Conservation (phyloP, 2,797 vertebrate species). For the Cheirogaleus major region DNA sequence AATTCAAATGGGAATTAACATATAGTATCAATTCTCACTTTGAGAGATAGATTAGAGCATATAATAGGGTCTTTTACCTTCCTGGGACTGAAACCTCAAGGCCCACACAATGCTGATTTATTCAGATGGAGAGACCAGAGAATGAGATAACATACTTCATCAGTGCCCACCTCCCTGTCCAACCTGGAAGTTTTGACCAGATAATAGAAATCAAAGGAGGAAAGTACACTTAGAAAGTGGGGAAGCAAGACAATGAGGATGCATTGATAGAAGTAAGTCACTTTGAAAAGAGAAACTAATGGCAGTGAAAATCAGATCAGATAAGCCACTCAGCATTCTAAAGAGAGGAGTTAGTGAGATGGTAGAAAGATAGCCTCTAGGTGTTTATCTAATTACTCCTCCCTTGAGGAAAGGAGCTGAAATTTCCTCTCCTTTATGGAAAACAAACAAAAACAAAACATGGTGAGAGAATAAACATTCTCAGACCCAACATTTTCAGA, state of each 20-base stretch:
- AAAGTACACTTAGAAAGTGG: neutral
- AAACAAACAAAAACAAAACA: neutral
- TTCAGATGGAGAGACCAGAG: neutral
- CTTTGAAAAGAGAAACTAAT: neutral
- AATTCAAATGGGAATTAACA: neutral
- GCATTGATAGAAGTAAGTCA: neutral
- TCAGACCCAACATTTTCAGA: neutral
- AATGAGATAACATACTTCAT: neutral
- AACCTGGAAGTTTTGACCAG: neutral
- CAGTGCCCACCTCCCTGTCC: accelerated
- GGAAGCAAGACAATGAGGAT: neutral
- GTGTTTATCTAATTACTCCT: neutral
- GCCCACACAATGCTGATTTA: neutral
- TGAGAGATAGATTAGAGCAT: neutral
- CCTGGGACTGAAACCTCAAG: neutral
- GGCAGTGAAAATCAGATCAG: neutral
- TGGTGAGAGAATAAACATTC: neutral
- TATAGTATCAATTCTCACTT: neutral
- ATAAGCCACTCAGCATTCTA: neutral
- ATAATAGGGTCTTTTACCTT: neutral
- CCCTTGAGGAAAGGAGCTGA: neutral
- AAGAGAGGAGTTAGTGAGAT: neutral
- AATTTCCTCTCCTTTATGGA: neutral
- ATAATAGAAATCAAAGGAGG: neutral
- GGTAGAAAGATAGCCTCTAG: accelerated